phyloP scores from a whole-genome alignment of 2,113 vertebrate genomes.

The Chloropsis hardwickii region DNA sequence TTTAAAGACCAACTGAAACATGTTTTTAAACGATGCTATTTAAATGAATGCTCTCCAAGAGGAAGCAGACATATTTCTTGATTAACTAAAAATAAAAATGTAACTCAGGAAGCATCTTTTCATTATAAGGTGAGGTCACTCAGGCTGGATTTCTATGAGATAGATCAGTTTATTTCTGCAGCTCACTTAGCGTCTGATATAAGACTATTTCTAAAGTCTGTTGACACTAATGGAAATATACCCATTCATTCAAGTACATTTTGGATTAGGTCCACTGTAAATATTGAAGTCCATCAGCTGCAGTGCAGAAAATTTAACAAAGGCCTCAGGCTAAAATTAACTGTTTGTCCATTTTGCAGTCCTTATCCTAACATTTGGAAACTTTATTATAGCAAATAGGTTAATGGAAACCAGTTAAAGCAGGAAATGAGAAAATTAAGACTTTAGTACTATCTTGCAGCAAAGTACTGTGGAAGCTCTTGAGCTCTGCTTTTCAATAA shows the following conservation, averaged over 20 bases:
- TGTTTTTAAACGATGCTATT: background rate
- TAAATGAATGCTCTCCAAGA: background rate
- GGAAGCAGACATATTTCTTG: background rate
- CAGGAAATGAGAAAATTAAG: background rate
- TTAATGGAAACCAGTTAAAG: background rate
- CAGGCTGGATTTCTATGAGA: background rate
- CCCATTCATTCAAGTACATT: background rate
- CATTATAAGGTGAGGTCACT: background rate
- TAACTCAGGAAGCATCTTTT: background rate
- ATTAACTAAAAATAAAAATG: background rate
- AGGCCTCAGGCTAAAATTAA: background rate
- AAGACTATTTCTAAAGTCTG: background rate
- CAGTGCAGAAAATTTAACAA: slow-evolving; percentile 7
- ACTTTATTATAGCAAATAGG: background rate
- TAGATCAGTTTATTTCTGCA: background rate
- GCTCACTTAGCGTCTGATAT: background rate
- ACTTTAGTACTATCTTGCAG: background rate
- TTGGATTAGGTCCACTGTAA: slow-evolving; percentile 23
- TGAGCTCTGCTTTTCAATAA: background rate
- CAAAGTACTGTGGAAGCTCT: background rate
- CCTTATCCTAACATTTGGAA: slow-evolving; percentile 42
- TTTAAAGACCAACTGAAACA: background rate
- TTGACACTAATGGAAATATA: slow-evolving; percentile 12
- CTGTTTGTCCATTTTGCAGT: background rate
- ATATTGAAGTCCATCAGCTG: slow-evolving; percentile 16